Evolutionary conservation across 2,888 invertebrate species (phyloP).

Genomic region (Melinopterus prodromus): DNA sequence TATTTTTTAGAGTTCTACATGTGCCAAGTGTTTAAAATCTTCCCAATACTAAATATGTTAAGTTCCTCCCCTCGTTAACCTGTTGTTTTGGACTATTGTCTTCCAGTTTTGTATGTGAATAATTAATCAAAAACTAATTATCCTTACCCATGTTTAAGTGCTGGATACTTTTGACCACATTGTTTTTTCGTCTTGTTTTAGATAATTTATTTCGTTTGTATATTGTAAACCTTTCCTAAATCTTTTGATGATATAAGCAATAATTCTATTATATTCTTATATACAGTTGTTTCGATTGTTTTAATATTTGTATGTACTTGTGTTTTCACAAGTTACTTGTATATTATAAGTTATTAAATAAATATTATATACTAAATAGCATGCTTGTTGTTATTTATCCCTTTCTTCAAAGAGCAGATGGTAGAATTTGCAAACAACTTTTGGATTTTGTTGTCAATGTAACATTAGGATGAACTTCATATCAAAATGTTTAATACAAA

Average conservation of each 20-base stretch:
- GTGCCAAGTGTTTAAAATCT: constrained; percentile 41
- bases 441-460: no score
- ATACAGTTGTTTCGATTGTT: constrained; percentile 35
- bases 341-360: constrained; percentile 38
- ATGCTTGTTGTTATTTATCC: constrained; percentile 13
- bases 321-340: constrained; percentile 38
- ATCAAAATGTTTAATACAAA: no score
- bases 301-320: constrained; percentile 35
- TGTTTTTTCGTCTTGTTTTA: constrained; percentile 23
- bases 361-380: constrained; percentile 32
- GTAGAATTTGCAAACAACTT: no score
- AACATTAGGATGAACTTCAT: no score
- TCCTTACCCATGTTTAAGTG: constrained; percentile 7
- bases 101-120: constrained; percentile 53
- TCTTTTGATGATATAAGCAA: constrained; percentile 35
- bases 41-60: neutral
- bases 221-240: constrained; percentile 32
- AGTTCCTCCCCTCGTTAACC: neutral
- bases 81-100: constrained; percentile 52
- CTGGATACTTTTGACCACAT: constrained; percentile 1
- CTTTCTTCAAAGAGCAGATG: no score
- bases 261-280: constrained; percentile 36
- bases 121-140: constrained; percentile 26
- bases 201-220: constrained; percentile 11
- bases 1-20: constrained; percentile 40